A percentile compares a stretch with the other conserved stretches of the same genome.
Conservation (phyloP, 2,113 vertebrate genomes). For the Camelus bactrianus region DNA sequence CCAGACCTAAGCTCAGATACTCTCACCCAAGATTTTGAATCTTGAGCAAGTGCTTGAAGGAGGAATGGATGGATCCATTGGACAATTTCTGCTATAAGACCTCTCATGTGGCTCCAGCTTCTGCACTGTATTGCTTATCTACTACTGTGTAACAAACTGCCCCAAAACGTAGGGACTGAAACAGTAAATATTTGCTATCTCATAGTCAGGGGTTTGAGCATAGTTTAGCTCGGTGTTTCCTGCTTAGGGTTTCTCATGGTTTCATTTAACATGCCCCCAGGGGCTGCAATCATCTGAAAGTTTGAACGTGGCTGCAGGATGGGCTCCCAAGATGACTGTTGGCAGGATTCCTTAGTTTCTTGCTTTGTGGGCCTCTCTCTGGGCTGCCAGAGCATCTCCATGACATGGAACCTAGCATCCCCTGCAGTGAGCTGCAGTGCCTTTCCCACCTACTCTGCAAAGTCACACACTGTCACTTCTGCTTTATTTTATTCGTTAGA, state of each 20-base stretch:
- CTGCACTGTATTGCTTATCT: neutral
- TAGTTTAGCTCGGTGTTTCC: neutral
- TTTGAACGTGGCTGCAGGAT: neutral
- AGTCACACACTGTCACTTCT: neutral
- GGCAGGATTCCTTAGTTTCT: neutral
- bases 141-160: neutral
- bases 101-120: neutral
- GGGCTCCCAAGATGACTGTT: neutral
- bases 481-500: neutral
- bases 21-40: neutral
- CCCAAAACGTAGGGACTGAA: neutral
- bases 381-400: neutral
- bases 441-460: neutral
- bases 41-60: neutral
- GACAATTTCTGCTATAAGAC: neutral
- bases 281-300: neutral
- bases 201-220: neutral
- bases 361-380: neutral
- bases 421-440: too few species aligned
- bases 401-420: neutral
- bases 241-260: neutral
- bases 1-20: neutral
- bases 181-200: neutral
- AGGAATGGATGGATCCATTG: neutral
- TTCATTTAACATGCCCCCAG: neutral